Conservation (phyloP, 2,113 vertebrate species). For the Bubo blakistoni region DNA sequence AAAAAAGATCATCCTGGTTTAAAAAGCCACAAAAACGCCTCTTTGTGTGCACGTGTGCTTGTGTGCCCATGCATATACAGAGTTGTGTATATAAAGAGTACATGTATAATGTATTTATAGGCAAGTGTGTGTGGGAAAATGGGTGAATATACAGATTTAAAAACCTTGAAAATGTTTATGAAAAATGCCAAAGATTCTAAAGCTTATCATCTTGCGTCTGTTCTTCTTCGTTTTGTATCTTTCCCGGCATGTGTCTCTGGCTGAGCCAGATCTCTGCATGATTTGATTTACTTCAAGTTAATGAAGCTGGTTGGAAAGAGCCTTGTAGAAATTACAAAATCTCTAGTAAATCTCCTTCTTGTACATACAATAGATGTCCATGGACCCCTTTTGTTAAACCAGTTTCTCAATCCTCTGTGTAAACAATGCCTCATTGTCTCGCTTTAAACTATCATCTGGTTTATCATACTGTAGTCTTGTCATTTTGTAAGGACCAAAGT, state of each 20-base stretch:
- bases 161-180: conserved; percentile 72
- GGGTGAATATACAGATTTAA: conserved; percentile 44
- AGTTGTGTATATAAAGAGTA: conserved; percentile 33
- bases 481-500: conserved; percentile 59
- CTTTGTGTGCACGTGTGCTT: conserved; percentile 16
- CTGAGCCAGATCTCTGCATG: conserved; percentile 73
- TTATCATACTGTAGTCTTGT: conserved; percentile 63
- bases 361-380: conserved; percentile 68
- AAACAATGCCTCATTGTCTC: conserved; percentile 75
- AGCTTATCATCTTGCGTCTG: conserved; percentile 68
- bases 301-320: conserved; percentile 74
- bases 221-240: conserved; percentile 73
- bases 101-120: conserved; percentile 44
- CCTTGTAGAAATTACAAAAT: conserved; percentile 75
- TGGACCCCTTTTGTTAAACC: conserved; percentile 65
- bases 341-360: conserved; percentile 74
- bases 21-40: conserved; percentile 39
- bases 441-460: conserved; percentile 50
- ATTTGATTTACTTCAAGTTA: conserved; percentile 78
- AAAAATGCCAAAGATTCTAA: conserved; percentile 74
- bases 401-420: conserved; percentile 72
- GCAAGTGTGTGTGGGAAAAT: not conserved
- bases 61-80: not conserved
- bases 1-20: conserved; percentile 34
- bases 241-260: conserved; percentile 63